These are phyloP conservation scores for Siderastrea radians DNA, from an alignment of 92 coral and sea anemone genomes.

Conservation along the genomic window DNA sequence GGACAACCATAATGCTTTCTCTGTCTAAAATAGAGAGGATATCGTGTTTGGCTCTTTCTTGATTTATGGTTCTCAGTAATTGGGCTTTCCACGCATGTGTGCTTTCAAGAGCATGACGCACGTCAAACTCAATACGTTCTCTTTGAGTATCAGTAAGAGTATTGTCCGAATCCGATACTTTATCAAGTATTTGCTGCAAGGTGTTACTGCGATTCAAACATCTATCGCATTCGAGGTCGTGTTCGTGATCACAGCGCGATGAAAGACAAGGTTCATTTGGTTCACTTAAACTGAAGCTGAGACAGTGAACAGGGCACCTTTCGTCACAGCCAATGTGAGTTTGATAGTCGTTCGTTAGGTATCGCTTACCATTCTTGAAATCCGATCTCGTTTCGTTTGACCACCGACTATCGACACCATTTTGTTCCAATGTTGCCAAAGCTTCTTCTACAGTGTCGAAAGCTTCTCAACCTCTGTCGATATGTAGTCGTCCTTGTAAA, in stretches of 20 bases:
- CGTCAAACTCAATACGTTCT: background rate
- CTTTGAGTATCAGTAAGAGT: background rate
- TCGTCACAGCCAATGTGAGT: background rate
- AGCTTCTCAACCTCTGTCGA: background rate
- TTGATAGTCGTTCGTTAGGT: background rate
- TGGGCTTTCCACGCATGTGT: conserved; percentile 8
- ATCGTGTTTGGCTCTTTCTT: background rate
- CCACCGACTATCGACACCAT: background rate
- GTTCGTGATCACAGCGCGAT: background rate
- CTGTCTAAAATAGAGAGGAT: background rate
- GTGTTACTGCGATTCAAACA: background rate
- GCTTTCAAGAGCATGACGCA: too few relatives aligned
- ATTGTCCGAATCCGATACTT: background rate
- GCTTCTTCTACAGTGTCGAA: background rate
- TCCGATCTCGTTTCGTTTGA: background rate
- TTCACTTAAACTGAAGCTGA: background rate
- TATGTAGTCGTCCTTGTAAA: background rate
- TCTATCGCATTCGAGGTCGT: background rate
- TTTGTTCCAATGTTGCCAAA: background rate
- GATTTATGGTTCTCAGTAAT: background rate
- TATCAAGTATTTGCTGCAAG: background rate
- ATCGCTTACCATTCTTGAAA: background rate
- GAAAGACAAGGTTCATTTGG: background rate
- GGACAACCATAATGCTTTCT: background rate
- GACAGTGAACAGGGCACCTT: background rate